Percentiles rank a stretch among this genome's conserved stretches.
Conservation (phyloP, 2,113 vertebrate species). For the Hemichromis elongatus region DNA sequence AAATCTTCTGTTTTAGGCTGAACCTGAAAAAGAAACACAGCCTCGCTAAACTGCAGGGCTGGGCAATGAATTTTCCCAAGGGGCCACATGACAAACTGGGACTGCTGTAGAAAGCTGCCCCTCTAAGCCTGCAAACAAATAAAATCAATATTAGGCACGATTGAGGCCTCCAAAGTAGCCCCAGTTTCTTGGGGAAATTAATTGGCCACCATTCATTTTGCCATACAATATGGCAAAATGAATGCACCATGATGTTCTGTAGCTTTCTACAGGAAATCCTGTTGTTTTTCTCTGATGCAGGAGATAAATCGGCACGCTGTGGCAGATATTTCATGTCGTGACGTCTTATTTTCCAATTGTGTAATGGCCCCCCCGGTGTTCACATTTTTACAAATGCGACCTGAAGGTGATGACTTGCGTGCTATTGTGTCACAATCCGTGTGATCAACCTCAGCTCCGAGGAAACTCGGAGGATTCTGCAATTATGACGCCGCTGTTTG, state of each 20-base stretch:
- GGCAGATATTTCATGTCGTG: background rate
- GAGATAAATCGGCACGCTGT: background rate
- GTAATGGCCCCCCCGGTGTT: background rate
- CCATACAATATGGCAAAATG: background rate
- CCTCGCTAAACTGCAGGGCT: background rate
- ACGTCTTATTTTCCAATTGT: background rate
- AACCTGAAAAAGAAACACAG: background rate
- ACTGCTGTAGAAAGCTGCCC: background rate
- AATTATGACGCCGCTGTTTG: slow-evolving; percentile 6
- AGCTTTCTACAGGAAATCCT: background rate
- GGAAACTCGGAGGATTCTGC: slow-evolving; percentile 37
- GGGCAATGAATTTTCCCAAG: background rate
- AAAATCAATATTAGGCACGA: background rate
- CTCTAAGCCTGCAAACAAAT: background rate
- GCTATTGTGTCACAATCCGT: background rate
- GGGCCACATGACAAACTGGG: background rate
- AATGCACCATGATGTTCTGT: background rate
- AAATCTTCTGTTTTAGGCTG: background rate
- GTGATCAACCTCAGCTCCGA: background rate
- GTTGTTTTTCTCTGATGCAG: background rate
- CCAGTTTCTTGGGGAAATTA: background rate
- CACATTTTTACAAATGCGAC: background rate
- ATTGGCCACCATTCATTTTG: background rate
- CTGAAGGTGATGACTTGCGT: background rate
- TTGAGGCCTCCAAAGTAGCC: background rate